These are phyloP conservation scores for Cotesia chilonis DNA, from an alignment of 1,140 invertebrate species.

Conservation along the genomic window DNA sequence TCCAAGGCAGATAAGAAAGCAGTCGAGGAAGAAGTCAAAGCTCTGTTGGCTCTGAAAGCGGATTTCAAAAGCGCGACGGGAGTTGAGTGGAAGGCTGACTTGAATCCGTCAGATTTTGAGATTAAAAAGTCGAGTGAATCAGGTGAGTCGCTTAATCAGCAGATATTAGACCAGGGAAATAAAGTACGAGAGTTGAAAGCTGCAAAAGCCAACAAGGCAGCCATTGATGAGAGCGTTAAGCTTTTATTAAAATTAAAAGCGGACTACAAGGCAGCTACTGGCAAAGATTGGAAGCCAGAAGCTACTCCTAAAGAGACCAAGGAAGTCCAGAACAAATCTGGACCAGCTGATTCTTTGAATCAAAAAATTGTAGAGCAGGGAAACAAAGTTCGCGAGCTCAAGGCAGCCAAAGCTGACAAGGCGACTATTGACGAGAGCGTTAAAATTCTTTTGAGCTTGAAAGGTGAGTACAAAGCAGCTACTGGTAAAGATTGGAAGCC, in stretches of 20 bases:
- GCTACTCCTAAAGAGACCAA: conserved; percentile 49
- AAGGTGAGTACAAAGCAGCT: conserved; percentile 80
- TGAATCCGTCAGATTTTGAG: conserved; percentile 40
- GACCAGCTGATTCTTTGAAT: conserved; percentile 35
- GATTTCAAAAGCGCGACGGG: conserved; percentile 73
- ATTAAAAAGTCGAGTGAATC: not conserved
- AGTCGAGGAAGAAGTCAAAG: conserved; percentile 72
- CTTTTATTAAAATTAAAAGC: conserved; percentile 78
- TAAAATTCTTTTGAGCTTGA: conserved; percentile 73
- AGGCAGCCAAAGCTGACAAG: conserved; percentile 63
- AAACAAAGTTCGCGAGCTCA: conserved; percentile 57
- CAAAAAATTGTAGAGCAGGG: conserved; percentile 45
- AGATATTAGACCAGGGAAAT: conserved; percentile 43
- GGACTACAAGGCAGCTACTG: conserved; percentile 80
- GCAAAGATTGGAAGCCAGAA: conserved; percentile 59
- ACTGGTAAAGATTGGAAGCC: conserved; percentile 69
- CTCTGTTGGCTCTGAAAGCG: conserved; percentile 71
- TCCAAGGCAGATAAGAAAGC: conserved; percentile 71
- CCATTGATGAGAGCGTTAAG: conserved; percentile 47
- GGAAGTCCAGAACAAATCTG: conserved; percentile 51
- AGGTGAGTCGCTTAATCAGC: not conserved
- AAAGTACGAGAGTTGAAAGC: conserved; percentile 62
- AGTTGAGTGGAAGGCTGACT: conserved; percentile 70
- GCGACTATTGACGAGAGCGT: conserved; percentile 46
- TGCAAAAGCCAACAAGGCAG: conserved; percentile 57